Percentiles rank a stretch among this genome's conserved stretches.
phyloP scores from a whole-genome alignment of 2,797 vertebrate species.

The Amblyopsis hoosieri region DNA sequence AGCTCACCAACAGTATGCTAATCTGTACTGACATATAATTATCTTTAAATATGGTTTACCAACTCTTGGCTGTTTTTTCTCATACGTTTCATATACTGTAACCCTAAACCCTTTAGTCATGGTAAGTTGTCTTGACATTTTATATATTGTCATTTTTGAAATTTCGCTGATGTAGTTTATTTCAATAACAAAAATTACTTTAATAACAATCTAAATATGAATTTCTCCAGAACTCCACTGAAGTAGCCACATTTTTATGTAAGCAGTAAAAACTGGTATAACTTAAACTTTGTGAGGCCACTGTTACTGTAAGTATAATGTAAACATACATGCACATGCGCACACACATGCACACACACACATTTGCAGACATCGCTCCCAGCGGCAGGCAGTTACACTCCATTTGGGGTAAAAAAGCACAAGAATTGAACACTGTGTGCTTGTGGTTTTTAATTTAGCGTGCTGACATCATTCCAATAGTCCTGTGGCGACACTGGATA shows the following conservation, averaged over 20 bases:
- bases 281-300: conserved; percentile 57
- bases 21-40: conserved; percentile 61
- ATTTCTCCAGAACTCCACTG: conserved; percentile 25
- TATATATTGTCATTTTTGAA: conserved; percentile 51
- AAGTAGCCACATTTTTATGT: conserved; percentile 21
- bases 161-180: conserved; percentile 50
- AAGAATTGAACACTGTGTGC: conserved; percentile 61
- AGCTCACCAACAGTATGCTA: conserved; percentile 51
- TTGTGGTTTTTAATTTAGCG: conserved; percentile 70
- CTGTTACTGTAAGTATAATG: conserved; percentile 12
- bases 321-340: conserved; percentile 16
- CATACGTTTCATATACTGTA: too few species aligned
- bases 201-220: conserved; percentile 39
- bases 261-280: conserved; percentile 20
- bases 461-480: conserved; percentile 64
- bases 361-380: conserved; percentile 6
- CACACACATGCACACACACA: conserved; percentile 10
- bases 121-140: conserved; percentile 50
- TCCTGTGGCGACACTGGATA: conserved; percentile 62
- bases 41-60: conserved; percentile 8
- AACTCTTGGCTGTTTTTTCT: conserved; percentile 23
- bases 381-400: conserved; percentile 48
- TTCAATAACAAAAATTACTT: conserved; percentile 27
- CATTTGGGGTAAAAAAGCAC: conserved; percentile 57
- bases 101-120: conserved; percentile 36